A percentile compares a stretch with the other conserved stretches of the same genome.
Evolutionary conservation across 2,113 vertebrate species (phyloP).

Genomic region (Tamias sibiricus): DNA sequence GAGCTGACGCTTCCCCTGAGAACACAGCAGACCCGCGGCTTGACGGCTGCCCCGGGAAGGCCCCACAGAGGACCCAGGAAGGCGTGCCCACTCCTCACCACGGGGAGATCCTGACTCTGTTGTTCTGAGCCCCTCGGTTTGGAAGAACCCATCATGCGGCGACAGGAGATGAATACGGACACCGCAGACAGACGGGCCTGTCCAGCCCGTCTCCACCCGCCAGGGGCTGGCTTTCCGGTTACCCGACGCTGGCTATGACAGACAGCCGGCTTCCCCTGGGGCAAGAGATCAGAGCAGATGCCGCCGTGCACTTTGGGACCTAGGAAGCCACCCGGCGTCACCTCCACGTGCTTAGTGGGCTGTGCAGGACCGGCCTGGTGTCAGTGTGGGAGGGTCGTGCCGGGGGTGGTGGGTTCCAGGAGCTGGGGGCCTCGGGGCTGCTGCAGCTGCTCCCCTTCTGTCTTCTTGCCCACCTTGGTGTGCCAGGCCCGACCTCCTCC

Average conservation of each 20-base stretch:
- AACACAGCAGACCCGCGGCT: background rate
- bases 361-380: background rate
- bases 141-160: background rate
- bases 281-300: background rate
- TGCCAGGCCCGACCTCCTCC: background rate
- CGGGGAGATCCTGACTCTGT: background rate
- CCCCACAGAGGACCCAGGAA: background rate
- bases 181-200: accelerated
- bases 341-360: background rate
- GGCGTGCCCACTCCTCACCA: background rate
- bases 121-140: background rate
- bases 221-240: background rate
- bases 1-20: background rate
- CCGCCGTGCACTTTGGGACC: background rate
- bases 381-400: background rate
- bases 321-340: too few species aligned
- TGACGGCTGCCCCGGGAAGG: background rate
- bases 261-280: background rate
- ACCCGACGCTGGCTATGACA: background rate
- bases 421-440: background rate
- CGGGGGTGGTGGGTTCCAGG: background rate
- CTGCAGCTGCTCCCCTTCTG: background rate
- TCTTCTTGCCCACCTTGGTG: background rate
- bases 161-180: background rate
- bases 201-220: background rate